A percentile compares a stretch with the other conserved stretches of the same genome.
Evolutionary conservation across 1,140 invertebrate species (phyloP).

Genomic region (Myzus persicae): DNA sequence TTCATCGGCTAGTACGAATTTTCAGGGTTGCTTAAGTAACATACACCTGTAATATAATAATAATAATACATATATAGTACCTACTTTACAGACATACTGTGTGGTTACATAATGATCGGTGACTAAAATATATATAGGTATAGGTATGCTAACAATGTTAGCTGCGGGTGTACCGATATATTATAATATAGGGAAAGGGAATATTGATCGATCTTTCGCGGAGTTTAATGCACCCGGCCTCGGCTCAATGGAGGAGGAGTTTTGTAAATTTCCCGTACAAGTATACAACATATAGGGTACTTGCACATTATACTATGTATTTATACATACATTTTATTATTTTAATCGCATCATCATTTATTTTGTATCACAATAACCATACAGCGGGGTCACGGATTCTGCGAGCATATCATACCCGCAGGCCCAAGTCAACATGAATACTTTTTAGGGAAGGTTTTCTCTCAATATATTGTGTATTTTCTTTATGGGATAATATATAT

Average conservation of each 20-base stretch:
- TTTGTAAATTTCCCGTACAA: neutral
- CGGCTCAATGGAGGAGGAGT: neutral
- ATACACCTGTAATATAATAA: constrained; percentile 45
- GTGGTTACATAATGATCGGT: constrained; percentile 17
- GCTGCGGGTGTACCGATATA: neutral
- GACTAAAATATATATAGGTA: neutral
- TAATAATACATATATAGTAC: neutral
- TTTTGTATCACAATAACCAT: neutral
- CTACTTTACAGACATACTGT: neutral
- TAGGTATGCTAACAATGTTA: neutral
- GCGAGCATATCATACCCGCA: neutral
- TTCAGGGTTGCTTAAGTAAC: constrained; percentile 37
- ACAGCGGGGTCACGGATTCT: neutral
- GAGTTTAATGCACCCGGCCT: constrained; percentile 17
- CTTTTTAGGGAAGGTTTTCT: neutral
- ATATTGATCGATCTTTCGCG: constrained; percentile 34
- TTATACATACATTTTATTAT: neutral
- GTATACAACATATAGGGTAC: neutral
- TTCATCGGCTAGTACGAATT: constrained; percentile 33
- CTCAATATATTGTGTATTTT: no score
- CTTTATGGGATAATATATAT: no score
- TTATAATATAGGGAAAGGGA: neutral
- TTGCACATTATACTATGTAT: neutral
- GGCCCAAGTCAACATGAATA: neutral
- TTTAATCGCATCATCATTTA: neutral